phyloP scores from a whole-genome alignment of 2,888 invertebrate genomes.

The Yponomeuta malinellus region DNA sequence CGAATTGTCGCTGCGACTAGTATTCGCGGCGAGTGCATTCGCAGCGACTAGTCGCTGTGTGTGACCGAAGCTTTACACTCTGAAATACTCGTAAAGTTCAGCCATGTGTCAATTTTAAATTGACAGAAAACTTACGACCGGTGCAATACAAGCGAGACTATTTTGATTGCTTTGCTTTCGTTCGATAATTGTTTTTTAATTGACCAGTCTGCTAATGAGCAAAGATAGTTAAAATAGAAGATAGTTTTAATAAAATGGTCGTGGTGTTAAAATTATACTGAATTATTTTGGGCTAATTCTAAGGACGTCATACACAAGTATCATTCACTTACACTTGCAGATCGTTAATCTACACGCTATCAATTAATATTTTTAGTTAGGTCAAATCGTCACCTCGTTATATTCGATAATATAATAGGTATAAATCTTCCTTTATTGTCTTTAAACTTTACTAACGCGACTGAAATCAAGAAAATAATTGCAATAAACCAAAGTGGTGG shows the following conservation, averaged over 20 bases:
- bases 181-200: not conserved
- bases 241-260: not conserved
- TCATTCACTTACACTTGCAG: constrained; percentile 33
- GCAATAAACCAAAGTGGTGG: constrained; percentile 35
- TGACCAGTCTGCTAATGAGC: not conserved
- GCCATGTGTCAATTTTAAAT: too few relatives aligned
- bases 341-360: constrained; percentile 51
- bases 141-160: too few relatives aligned
- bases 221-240: not conserved
- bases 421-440: constrained; percentile 74
- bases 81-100: too few relatives aligned
- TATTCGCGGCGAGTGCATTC: too few relatives aligned
- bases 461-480: constrained; percentile 41
- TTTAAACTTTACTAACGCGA: constrained; percentile 60
- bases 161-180: not conserved
- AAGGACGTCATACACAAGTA: constrained; percentile 37
- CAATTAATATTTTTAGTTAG: constrained; percentile 57
- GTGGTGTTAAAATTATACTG: not conserved
- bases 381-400: constrained; percentile 53
- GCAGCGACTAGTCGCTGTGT: too few relatives aligned
- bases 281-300: not conserved
- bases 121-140: too few relatives aligned
- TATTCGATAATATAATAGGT: constrained; percentile 46
- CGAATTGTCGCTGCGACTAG: too few relatives aligned
- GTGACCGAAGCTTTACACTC: too few relatives aligned